phyloP scores from a whole-genome alignment of 2,113 vertebrate genomes.

The Pangasianodon gigas region DNA sequence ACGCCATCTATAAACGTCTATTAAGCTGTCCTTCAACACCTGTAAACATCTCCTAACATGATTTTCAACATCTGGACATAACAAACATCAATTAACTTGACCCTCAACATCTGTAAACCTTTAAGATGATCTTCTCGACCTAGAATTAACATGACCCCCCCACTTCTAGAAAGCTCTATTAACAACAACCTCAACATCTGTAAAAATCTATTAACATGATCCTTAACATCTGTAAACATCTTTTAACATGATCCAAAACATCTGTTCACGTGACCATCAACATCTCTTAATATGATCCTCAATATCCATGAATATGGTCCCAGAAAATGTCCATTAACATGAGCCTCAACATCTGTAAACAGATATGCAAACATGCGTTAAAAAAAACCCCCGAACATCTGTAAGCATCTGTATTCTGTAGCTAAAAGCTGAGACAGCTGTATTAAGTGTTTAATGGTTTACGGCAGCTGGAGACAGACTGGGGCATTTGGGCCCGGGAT shows the following conservation, averaged over 20 bases:
- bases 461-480: neutral
- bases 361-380: neutral
- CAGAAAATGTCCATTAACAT: neutral
- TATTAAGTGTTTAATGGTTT: neutral
- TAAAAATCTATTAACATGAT: neutral
- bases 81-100: neutral
- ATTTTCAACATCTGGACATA: neutral
- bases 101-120: neutral
- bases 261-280: neutral
- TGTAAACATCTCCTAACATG: neutral
- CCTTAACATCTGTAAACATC: neutral
- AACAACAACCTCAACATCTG: too few species aligned
- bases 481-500: neutral
- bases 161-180: neutral
- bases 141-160: too few species aligned
- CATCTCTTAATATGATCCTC: neutral
- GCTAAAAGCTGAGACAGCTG: neutral
- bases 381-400: neutral
- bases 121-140: neutral
- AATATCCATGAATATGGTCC: neutral
- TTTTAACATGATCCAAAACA: neutral
- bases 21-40: neutral
- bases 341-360: neutral
- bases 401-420: constrained; percentile 10
- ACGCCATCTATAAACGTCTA: neutral